Conservation (phyloP, 2,113 vertebrate genomes). For the Macroglossus sobrinus region DNA sequence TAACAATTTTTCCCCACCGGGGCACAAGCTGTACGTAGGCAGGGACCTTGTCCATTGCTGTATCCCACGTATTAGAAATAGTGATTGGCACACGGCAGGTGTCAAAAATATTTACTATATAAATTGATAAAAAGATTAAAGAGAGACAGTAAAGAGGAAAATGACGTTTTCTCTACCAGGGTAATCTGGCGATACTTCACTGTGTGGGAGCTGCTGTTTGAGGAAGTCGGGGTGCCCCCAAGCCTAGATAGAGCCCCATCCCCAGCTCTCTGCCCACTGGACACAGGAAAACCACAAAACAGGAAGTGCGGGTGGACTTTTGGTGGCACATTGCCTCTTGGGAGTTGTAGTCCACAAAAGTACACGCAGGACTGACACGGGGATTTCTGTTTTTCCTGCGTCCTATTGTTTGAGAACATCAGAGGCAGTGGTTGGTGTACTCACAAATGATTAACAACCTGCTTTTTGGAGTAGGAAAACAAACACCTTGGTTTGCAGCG, state of each 20-base stretch:
- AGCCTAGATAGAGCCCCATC: no score
- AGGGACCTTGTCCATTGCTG: background rate
- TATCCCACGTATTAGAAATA: background rate
- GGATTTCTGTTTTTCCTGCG: background rate
- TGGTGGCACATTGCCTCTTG: background rate
- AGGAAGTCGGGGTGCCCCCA: background rate
- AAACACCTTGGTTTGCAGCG: background rate
- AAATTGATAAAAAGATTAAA: background rate
- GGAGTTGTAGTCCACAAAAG: background rate
- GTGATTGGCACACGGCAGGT: background rate
- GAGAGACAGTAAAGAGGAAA: background rate
- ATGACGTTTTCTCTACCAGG: background rate
- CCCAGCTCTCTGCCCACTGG: background rate
- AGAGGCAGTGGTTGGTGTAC: background rate
- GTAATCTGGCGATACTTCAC: no score
- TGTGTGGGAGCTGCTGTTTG: background rate
- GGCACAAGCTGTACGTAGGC: background rate
- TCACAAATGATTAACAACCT: background rate
- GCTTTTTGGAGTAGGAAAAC: rapidly evolving
- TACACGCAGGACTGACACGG: rapidly evolving
- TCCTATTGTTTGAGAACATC: background rate
- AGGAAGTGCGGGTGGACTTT: background rate
- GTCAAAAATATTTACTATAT: no score
- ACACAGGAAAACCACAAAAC: background rate
- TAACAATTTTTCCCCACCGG: rapidly evolving